These are phyloP conservation scores for Lophius americanus DNA, from an alignment of 2,797 vertebrate species.

Conservation along the genomic window DNA sequence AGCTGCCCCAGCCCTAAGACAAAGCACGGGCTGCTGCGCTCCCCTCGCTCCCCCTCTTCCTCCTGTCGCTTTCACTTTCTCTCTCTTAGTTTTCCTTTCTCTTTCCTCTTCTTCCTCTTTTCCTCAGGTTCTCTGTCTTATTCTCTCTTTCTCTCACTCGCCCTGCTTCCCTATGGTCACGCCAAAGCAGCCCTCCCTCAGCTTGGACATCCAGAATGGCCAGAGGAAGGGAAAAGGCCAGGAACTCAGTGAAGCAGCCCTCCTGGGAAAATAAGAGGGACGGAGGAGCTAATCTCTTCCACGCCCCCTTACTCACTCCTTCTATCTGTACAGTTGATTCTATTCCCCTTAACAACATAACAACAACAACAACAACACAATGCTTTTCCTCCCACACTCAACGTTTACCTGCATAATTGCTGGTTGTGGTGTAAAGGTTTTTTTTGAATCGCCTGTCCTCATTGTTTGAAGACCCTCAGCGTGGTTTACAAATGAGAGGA, in stretches of 20 bases:
- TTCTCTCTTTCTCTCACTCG: slow-evolving; percentile 47
- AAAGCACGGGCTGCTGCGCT: slow-evolving; percentile 69
- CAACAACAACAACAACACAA: too few relatives aligned
- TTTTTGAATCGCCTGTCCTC: not conserved
- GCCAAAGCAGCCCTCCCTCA: slow-evolving; percentile 71
- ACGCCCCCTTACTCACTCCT: slow-evolving; percentile 22
- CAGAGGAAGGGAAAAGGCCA: slow-evolving; percentile 59
- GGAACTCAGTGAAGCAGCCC: slow-evolving; percentile 58
- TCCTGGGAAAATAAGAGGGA: slow-evolving; percentile 32
- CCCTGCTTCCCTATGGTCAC: slow-evolving; percentile 80
- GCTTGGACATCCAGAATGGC: slow-evolving; percentile 59
- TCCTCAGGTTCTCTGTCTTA: slow-evolving; percentile 40
- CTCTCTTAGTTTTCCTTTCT: slow-evolving; percentile 34
- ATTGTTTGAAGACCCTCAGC: slow-evolving; percentile 2
- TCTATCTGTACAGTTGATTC: slow-evolving; percentile 39
- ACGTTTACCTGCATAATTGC: slow-evolving; percentile 50
- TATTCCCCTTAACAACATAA: slow-evolving; percentile 3
- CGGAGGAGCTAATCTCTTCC: slow-evolving; percentile 10
- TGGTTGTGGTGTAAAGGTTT: not conserved
- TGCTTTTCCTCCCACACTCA: slow-evolving; percentile 31
- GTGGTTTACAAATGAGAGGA: slow-evolving; percentile 12
- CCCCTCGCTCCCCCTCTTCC: slow-evolving; percentile 50
- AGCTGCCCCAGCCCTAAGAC: slow-evolving; percentile 68
- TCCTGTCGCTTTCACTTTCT: slow-evolving; percentile 51
- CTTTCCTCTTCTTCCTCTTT: slow-evolving; percentile 30